phyloP scores from a whole-genome alignment of 1,140 invertebrate species.

The Cheumatopsyche charites region DNA sequence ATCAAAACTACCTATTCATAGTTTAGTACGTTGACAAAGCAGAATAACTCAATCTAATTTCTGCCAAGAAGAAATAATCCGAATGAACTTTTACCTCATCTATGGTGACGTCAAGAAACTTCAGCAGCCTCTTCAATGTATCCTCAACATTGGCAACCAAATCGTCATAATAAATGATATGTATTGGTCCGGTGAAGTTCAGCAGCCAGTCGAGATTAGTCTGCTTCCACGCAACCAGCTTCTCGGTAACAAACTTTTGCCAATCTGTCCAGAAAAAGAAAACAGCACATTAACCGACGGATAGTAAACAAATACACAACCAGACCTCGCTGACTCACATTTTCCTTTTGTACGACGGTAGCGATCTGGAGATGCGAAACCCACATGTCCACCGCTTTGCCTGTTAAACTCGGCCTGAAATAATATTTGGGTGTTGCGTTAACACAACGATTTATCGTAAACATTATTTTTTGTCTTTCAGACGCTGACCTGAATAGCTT shows the following conservation, averaged over 20 bases:
- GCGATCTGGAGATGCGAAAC: conserved; percentile 69
- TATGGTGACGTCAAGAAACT: conserved; percentile 66
- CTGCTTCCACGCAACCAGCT: conserved; percentile 70
- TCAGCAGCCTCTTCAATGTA: conserved; percentile 64
- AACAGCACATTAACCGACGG: neutral
- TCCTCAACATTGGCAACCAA: conserved; percentile 67
- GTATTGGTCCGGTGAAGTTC: conserved; percentile 71
- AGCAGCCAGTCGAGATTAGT: conserved; percentile 73
- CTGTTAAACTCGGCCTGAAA: conserved; percentile 72
- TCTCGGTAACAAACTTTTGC: conserved; percentile 72
- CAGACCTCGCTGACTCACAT: conserved; percentile 57
- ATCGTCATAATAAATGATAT: conserved; percentile 75
- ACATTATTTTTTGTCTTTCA: too few relatives aligned
- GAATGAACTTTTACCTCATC: conserved; percentile 50
- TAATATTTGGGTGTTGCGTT: neutral
- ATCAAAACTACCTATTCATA: too few relatives aligned
- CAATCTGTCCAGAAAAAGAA: conserved; percentile 63
- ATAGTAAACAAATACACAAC: conserved; percentile 16
- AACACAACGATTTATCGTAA: neutral
- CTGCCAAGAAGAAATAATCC: too few relatives aligned
- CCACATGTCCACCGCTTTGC: conserved; percentile 73
- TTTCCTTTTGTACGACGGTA: conserved; percentile 67
- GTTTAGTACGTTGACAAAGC: too few relatives aligned
- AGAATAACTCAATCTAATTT: too few relatives aligned
- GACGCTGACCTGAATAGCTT: conserved; percentile 65